Evolutionary conservation across 2,888 invertebrate species (phyloP).

Genomic region (Lycophotia porphyrea): DNA sequence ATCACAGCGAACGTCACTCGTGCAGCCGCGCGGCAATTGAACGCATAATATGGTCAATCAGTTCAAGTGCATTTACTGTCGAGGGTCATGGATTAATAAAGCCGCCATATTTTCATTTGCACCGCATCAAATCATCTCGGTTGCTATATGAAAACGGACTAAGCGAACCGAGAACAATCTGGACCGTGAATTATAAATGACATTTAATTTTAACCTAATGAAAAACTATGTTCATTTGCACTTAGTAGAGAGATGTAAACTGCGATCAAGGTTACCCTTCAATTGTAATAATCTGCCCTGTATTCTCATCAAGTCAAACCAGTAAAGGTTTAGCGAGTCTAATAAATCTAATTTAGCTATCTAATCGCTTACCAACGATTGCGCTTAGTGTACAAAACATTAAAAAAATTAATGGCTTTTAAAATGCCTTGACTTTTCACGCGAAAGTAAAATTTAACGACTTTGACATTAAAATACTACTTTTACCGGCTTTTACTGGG

Average conservation of each 20-base stretch:
- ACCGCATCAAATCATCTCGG: constrained; percentile 34
- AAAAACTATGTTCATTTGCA: neutral
- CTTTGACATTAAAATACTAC: constrained; percentile 47
- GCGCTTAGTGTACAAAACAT: constrained; percentile 8
- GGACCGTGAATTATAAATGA: constrained; percentile 19
- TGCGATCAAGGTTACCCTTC: constrained; percentile 26
- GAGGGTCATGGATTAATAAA: constrained; percentile 77
- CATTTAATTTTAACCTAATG: neutral
- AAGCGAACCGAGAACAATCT: constrained; percentile 19
- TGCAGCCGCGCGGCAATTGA: constrained; percentile 74
- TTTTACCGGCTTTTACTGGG: constrained; percentile 5
- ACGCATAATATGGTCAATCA: constrained; percentile 84
- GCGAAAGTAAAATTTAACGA: constrained; percentile 49
- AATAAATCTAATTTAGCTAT: neutral
- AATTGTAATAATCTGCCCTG: neutral
- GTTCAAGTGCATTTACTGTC: constrained; percentile 83
- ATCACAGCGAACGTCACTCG: constrained; percentile 69
- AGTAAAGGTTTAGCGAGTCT: neutral
- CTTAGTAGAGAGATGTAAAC: neutral
- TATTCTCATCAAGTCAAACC: neutral
- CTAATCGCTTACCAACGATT: constrained; percentile 1
- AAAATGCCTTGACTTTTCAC: constrained; percentile 61
- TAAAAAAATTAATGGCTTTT: constrained; percentile 32
- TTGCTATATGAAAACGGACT: constrained; percentile 19
- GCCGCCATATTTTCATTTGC: constrained; percentile 58